Evolutionary conservation across 2,888 invertebrate species (phyloP).

Genomic region (Himalopsyche japonica): DNA sequence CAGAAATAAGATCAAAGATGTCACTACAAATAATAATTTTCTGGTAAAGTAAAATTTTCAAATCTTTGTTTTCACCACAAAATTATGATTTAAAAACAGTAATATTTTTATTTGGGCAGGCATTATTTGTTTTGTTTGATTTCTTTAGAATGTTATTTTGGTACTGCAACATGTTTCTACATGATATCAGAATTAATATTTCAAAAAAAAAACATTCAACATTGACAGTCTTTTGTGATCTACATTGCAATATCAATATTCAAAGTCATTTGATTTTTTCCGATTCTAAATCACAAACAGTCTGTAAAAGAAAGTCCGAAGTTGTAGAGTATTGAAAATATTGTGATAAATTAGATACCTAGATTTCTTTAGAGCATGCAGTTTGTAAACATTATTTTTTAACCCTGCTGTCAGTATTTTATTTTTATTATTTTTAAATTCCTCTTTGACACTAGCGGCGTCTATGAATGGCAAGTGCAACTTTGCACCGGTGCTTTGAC

Average conservation of each 20-base stretch:
- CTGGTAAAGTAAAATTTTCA: not conserved
- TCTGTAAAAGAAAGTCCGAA: conserved; percentile 1
- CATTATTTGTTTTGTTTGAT: not conserved
- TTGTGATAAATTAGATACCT: conserved; percentile 16
- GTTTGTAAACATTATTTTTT: not conserved
- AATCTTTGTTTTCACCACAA: not conserved
- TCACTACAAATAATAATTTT: not conserved
- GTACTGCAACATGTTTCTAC: not conserved
- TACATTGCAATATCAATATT: not conserved
- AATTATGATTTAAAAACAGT: not conserved
- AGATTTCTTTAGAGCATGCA: conserved; percentile 16
- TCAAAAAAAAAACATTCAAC: not conserved
- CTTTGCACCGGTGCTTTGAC: not conserved
- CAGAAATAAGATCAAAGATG: not conserved
- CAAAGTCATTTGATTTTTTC: not conserved
- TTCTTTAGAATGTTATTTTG: not conserved
- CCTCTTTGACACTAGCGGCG: not conserved
- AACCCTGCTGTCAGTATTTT: not conserved
- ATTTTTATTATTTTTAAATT: not conserved
- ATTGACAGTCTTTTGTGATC: not conserved
- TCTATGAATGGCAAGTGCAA: not conserved
- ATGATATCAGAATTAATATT: too few relatives aligned
- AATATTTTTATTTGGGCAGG: not conserved
- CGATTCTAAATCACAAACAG: not conserved
- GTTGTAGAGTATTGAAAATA: conserved; percentile 19